Evolutionary conservation across 2,797 vertebrate species (phyloP).

Genomic region (Lagorchestes hirsutus): DNA sequence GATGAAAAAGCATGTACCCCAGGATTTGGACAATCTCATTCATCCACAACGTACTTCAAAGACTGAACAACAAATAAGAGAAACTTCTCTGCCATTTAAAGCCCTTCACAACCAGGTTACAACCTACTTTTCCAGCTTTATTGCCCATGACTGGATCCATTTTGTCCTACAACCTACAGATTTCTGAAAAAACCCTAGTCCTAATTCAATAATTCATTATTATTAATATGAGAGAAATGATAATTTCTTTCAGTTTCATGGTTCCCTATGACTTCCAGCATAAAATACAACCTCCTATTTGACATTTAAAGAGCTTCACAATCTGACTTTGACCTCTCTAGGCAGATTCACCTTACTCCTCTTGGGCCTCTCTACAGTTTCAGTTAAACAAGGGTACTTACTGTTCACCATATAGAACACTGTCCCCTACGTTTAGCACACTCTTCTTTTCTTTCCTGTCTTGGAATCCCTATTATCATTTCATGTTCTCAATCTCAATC

Average conservation of each 20-base stretch:
- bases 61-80: not conserved
- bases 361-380: not conserved
- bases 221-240: not conserved
- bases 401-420: not conserved
- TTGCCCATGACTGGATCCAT: too few species aligned
- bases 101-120: too few species aligned
- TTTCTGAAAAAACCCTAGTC: not conserved
- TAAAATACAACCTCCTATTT: not conserved
- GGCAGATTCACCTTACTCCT: not conserved
- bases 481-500: not conserved
- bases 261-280: not conserved
- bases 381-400: not conserved
- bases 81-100: too few species aligned
- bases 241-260: not conserved
- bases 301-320: not conserved
- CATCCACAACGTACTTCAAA: not conserved
- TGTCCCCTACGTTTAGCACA: not conserved
- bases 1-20: not conserved
- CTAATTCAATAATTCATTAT: not conserved
- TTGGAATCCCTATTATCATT: not conserved
- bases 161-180: not conserved
- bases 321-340: not conserved
- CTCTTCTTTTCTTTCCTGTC: not conserved
- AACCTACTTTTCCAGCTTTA: too few species aligned
- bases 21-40: not conserved